Evolutionary conservation across 1,140 invertebrate species (phyloP), one percentile per base, ranked within the genome.

Genomic region (Cyclina sinensis): DNA sequence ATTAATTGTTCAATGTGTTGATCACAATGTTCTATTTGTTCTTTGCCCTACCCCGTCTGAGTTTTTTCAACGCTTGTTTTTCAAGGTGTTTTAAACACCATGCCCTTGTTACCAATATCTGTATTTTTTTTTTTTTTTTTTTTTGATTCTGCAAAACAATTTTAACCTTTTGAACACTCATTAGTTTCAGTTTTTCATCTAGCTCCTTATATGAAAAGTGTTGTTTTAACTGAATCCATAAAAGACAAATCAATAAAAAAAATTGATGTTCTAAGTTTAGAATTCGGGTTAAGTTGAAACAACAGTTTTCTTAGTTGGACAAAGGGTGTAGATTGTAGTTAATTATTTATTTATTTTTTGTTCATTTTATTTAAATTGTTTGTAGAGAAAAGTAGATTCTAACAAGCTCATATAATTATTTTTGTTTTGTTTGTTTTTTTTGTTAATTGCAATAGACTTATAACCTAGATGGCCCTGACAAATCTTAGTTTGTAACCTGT

Each of bases 21-120:
- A n/a, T 62, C 65, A 70, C 65, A 37, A 37, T 70, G 65, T 70
- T 70, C 65, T 70, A 30, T 37, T 70, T 70, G 21, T 39, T 70
- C 14, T 16, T 70, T 70, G 35, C 24, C n/a, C 59, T 70, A 37
- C 24, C 65, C 65, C 65, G 0, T 62, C 24, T 62, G 24, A 62
- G n/a, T 62, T 27, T 70, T 70, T 65, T 65, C 11, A 65, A 65
- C 5, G 27, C 30, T 65, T 65, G 11, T 18, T 35, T 65, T 65
- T 35, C 59, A 65, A 65, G 27, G 24, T 18, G 51, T 54, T 54
- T 54, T n/a, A 54, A 24, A 24, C 57, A 62, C 57, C n/a, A 27
- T 62, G 18, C 1, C 57, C 27, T 62, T 27, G 14, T 27, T 24
- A 62, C n/a, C 57, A n/a, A n/a, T n/a, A n/a, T n/a, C n/a, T n/a